A percentile compares a stretch with the other conserved stretches of the same genome.
These are phyloP conservation scores for Tiliacea aurago DNA, from an alignment of 2,888 invertebrate species.

Conservation along the genomic window DNA sequence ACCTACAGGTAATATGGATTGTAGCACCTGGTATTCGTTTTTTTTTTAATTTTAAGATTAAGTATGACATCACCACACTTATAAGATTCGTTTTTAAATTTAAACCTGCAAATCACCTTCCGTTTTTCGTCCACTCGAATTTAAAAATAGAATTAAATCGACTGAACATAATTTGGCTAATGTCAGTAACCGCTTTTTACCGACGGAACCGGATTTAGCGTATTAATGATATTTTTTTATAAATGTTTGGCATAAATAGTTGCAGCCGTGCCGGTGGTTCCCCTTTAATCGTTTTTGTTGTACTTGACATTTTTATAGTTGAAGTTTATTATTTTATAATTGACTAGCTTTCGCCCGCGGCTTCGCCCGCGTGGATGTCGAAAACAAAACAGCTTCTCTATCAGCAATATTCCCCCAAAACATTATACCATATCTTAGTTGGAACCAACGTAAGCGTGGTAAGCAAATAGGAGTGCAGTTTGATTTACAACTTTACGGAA, in stretches of 20 bases:
- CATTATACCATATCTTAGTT: too few relatives aligned
- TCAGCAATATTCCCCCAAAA: too few relatives aligned
- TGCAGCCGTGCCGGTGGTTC: conserved; percentile 34
- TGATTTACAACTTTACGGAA: too few relatives aligned
- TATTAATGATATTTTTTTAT: conserved; percentile 13
- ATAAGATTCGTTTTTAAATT: conserved; percentile 15
- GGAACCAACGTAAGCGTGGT: too few relatives aligned
- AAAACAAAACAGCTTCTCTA: too few relatives aligned
- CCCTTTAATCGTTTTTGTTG: conserved; percentile 29
- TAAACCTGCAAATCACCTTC: conserved; percentile 4
- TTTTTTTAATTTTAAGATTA: too few relatives aligned
- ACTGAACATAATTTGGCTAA: conserved; percentile 17
- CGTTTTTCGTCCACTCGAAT: not conserved
- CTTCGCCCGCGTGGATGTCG: too few relatives aligned
- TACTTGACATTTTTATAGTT: conserved; percentile 8
- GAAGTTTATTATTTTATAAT: not conserved
- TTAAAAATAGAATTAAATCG: conserved; percentile 40
- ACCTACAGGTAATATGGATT: too few relatives aligned
- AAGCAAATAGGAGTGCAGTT: too few relatives aligned
- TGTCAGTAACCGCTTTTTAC: conserved; percentile 32
- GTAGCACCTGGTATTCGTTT: too few relatives aligned
- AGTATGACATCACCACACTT: not conserved
- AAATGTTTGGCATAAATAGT: conserved; percentile 2
- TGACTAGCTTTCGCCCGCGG: too few relatives aligned
- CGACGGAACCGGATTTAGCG: conserved; percentile 41